Base-by-base conservation (phyloP, 2,797 vertebrate species). In the Leuciscus waleckii region DNA sequence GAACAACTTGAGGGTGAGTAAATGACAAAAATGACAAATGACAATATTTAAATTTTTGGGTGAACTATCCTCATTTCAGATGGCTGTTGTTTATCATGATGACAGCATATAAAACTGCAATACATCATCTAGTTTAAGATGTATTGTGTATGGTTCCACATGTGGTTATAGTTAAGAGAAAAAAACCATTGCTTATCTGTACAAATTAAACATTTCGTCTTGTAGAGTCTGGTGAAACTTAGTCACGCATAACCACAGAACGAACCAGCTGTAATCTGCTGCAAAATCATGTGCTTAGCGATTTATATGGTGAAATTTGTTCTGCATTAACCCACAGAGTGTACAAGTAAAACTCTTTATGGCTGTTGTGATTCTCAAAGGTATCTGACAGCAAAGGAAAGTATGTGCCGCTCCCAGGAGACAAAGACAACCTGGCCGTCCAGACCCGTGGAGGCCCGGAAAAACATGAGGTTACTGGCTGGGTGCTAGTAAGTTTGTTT, bases 391-490 rank as follows among this genome's bases (percentile, higher is more conserved):
- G 95, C n/a, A 93, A 93, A 81, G 95, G 93, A 83, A 97, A 91
- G 91, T 93, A 94, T 88, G 95, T 96, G 91, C 95, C 98, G 37
- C 94, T 98, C 85, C 98, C 98, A 69, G 97, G 97, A 71, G 97
- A 98, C 92, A 91, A 95, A 73, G 97, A 98, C 74, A 98, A 98
- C 90, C 93, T 98, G 91, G 97, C 97, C 0, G 95, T 99, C 86
- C 98, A 98, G 93, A 97, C 96, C 1, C 94, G 97, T 5, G 97
- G 97, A 14, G 98, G 97, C 10, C 97, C 98, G 0, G 97, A 98
- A 90, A 99, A 98, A 85, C 97, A 98, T 0, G 96, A 98, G 94
- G 97, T 98, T 79, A 99, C 97, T 0, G 97, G 98, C 83, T 98
- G 98, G 98, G 97, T 99, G 29, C 95, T 99, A 87, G 98, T 99